Evolutionary conservation across 2,797 vertebrate genomes (phyloP), one percentile per base, ranked within the genome.

Genomic region (Rhabdomys pumilio): DNA sequence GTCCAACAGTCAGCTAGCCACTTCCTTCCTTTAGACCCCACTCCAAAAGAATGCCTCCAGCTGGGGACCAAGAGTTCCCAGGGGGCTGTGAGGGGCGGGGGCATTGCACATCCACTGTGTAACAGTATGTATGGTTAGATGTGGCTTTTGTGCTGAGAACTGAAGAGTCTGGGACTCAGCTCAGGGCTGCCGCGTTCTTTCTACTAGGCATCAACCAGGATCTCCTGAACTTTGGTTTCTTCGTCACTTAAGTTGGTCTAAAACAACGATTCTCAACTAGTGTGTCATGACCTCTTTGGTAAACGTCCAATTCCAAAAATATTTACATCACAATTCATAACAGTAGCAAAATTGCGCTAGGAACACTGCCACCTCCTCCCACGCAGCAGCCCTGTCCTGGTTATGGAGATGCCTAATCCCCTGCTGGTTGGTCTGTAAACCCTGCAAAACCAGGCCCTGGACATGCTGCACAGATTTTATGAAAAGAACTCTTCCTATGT

Each of bases 261-360:
- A 72, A 72, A 19, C 53, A 69, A n/a, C 17, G 19, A 24, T 76
- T 26, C 73, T 76, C 41, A 44, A 26, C 12, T 41, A 76, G 73
- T 76, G 73, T 6, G 73, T 47, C 73, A 76, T 26, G 24, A 44
- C 24, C 73, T 26, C 41, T 44, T 44, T 76, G 73, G 22, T 44
- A 44, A 47, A 44, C 2, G 11, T 47, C 41, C 41, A 76, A 13
- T 76, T 76, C 24, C 41, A 76, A 76, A 76, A 76, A 29, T 76
- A 76, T 76, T 76, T 76, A 76, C 41, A 11, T 44, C 44, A 75
- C 11, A 44, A 44, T 76, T 47, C 12, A 47, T 47, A 76, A 47
- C 24, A 47, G 41, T 76, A 76, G 67, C 67, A n/a, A 69, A 61
- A 24, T 61, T 98, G 98, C 98, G 98, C 98, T 98, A 98, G 97